phyloP scores from a whole-genome alignment of 2,888 invertebrate genomes.

The Actias luna region DNA sequence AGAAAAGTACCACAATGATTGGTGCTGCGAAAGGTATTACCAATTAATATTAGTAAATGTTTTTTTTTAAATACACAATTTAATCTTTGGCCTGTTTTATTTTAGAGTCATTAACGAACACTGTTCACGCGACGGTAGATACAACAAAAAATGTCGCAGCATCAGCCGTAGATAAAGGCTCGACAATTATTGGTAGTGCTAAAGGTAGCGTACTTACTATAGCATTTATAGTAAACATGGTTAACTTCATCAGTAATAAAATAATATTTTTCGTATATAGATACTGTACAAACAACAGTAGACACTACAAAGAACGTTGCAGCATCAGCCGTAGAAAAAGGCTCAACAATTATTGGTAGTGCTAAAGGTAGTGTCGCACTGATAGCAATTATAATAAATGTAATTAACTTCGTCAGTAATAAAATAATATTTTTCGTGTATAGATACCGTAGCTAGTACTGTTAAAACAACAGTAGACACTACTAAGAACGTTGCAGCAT shows the following conservation, averaged over 20 bases:
- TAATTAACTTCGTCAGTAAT: not conserved
- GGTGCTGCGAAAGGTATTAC: constrained; percentile 29
- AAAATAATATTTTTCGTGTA: not conserved
- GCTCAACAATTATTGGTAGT: constrained; percentile 21
- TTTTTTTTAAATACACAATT: not conserved
- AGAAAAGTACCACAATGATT: constrained; percentile 15
- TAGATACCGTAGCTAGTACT: constrained; percentile 30
- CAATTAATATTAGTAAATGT: not conserved
- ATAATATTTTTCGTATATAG: constrained; percentile 26
- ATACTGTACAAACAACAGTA: constrained; percentile 36
- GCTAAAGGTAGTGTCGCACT: constrained; percentile 5
- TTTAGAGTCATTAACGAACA: constrained; percentile 27
- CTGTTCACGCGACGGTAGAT: constrained; percentile 47
- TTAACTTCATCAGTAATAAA: not conserved
- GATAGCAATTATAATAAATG: not conserved
- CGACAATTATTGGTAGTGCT: constrained; percentile 34
- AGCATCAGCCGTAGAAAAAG: constrained; percentile 39
- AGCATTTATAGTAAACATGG: not conserved
- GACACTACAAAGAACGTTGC: constrained; percentile 49
- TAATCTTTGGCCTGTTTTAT: not conserved
- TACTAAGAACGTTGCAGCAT: constrained; percentile 37
- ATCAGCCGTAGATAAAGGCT: constrained; percentile 49
- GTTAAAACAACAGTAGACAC: constrained; percentile 32
- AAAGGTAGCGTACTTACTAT: constrained; percentile 40
- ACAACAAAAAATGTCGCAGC: constrained; percentile 49